A percentile compares a stretch with the other conserved stretches of the same genome.
phyloP scores from a whole-genome alignment of 2,888 invertebrate species.

The Spicauda simplicius region DNA sequence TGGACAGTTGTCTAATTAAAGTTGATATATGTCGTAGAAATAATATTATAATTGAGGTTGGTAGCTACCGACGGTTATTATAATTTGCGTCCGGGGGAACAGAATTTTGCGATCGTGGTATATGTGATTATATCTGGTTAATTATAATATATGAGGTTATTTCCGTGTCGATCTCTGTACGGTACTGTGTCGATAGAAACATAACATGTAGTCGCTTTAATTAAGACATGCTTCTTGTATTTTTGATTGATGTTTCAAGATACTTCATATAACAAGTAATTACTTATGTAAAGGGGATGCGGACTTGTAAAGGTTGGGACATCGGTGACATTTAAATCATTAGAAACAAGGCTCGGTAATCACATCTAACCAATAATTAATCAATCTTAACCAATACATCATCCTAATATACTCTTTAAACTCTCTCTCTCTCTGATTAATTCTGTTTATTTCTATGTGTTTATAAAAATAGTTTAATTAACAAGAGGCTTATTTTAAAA shows the following conservation, averaged over 20 bases:
- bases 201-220: conserved; percentile 18
- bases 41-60: conserved; percentile 14
- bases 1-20: conserved; percentile 3
- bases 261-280: neutral
- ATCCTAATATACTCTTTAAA: too few relatives aligned
- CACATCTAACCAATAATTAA: too few relatives aligned
- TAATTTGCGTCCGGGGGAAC: conserved; percentile 14
- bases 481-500: too few relatives aligned
- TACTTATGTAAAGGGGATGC: conserved; percentile 9
- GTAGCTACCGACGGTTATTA: conserved; percentile 11
- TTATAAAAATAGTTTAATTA: too few relatives aligned
- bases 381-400: too few relatives aligned
- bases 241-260: conserved; percentile 9
- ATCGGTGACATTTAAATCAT: conserved; percentile 9
- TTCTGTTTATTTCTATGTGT: too few relatives aligned
- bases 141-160: conserved; percentile 3
- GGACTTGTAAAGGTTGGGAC: conserved; percentile 3
- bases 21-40: conserved; percentile 13
- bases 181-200: conserved; percentile 16
- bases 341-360: too few relatives aligned
- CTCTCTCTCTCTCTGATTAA: too few relatives aligned
- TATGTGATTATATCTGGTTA: conserved; percentile 1
- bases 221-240: conserved; percentile 27
- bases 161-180: conserved; percentile 11
- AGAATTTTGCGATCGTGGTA: neutral